Evolutionary conservation across 1,140 invertebrate genomes (phyloP).

Genomic region (Melipona quadrifasciata): DNA sequence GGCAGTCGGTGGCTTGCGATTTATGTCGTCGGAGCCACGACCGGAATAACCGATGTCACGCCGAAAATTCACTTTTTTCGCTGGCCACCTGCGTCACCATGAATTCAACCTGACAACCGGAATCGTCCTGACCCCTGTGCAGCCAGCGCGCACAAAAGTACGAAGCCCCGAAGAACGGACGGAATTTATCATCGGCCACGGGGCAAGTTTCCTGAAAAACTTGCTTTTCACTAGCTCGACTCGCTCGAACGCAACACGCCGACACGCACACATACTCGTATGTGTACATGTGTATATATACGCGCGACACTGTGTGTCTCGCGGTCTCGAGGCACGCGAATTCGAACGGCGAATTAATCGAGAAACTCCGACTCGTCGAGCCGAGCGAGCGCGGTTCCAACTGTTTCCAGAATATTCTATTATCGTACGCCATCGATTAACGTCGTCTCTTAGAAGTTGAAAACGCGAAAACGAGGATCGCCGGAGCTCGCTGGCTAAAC

Average conservation of each 20-base stretch:
- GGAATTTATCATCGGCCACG: slow-evolving; percentile 39
- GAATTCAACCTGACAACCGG: slow-evolving; percentile 56
- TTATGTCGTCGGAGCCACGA: slow-evolving; percentile 67
- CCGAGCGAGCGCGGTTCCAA: not conserved
- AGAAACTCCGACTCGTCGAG: not conserved
- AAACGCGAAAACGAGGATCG: not conserved
- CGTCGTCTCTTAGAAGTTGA: slow-evolving; percentile 8
- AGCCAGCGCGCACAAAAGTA: slow-evolving; percentile 32
- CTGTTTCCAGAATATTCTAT: slow-evolving; percentile 19
- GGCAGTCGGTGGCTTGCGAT: slow-evolving; percentile 64
- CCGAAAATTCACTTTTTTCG: slow-evolving; percentile 62
- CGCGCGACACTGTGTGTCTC: too few species aligned
- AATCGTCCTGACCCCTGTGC: slow-evolving; percentile 36
- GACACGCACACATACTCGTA: too few species aligned
- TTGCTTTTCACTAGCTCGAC: not conserved
- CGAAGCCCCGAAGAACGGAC: slow-evolving; percentile 22
- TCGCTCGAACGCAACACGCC: not conserved
- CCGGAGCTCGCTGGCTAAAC: slow-evolving; percentile 6
- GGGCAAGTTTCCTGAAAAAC: slow-evolving; percentile 4
- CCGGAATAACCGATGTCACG: slow-evolving; percentile 67
- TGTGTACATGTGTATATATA: too few species aligned
- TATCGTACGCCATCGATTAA: slow-evolving; percentile 1
- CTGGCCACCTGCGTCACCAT: slow-evolving; percentile 54
- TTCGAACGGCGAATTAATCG: slow-evolving; percentile 23
- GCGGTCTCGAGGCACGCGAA: not conserved